Conservation (phyloP, 2,797 vertebrate genomes). For the Helicolenus hilgendorfi region DNA sequence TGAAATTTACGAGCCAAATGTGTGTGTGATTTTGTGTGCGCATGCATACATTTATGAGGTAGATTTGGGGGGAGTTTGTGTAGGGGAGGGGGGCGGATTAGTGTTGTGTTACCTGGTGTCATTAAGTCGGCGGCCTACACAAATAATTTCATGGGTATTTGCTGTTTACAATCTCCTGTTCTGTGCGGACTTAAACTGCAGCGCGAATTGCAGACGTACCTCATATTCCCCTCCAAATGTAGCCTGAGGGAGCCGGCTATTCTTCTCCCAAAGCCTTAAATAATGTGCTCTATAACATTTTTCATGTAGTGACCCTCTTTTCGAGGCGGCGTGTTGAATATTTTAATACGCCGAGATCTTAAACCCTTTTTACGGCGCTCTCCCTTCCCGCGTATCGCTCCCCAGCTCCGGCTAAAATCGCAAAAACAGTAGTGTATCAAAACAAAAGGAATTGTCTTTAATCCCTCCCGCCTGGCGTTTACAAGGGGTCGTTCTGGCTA, state of each 20-base stretch:
- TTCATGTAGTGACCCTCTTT: conserved; percentile 74
- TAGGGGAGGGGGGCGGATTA: conserved; percentile 19
- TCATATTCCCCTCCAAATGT: conserved; percentile 50
- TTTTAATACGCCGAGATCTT: conserved; percentile 69
- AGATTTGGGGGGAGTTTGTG: conserved; percentile 33
- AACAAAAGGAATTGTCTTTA: conserved; percentile 73
- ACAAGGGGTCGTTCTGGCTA: conserved; percentile 74
- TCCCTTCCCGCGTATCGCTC: conserved; percentile 33
- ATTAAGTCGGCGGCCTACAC: conserved; percentile 57
- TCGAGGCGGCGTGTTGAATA: conserved; percentile 64
- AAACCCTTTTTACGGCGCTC: conserved; percentile 61
- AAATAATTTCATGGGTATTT: conserved; percentile 72
- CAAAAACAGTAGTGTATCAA: conserved; percentile 70
- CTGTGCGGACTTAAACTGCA: conserved; percentile 44
- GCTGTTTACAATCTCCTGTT: conserved; percentile 70
- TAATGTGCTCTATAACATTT: conserved; percentile 70
- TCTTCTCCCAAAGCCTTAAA: conserved; percentile 70
- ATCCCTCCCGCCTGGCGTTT: conserved; percentile 69
- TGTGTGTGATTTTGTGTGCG: conserved; percentile 31
- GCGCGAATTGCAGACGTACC: conserved; percentile 29
- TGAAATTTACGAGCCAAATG: conserved; percentile 68
- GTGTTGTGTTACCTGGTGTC: conserved; percentile 49
- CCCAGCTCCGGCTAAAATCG: conserved; percentile 34
- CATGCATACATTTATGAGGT: conserved; percentile 63
- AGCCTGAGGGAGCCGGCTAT: conserved; percentile 53